Conservation (phyloP, 2,113 vertebrate species). For the Setophaga coronata region DNA sequence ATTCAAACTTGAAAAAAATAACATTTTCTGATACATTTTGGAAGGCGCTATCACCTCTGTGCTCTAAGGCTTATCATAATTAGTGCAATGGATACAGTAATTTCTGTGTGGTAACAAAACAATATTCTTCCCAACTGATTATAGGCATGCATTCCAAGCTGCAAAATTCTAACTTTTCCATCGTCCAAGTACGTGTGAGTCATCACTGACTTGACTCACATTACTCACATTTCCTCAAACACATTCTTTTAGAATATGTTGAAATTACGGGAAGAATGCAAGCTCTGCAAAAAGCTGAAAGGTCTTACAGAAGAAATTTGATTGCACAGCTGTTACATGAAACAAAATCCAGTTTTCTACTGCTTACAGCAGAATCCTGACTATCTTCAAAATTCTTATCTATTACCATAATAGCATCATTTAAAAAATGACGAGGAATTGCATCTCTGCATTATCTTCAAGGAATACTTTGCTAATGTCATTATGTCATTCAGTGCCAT, state of each 20-base stretch:
- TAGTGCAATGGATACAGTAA: neutral
- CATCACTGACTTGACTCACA: conserved; percentile 65
- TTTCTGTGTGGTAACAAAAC: conserved; percentile 25
- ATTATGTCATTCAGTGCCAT: neutral
- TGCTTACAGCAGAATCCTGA: neutral
- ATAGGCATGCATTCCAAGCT: conserved; percentile 43
- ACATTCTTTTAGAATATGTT: conserved; percentile 74
- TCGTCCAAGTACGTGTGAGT: conserved; percentile 71
- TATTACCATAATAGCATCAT: neutral
- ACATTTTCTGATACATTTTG: neutral
- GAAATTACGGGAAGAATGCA: conserved; percentile 76
- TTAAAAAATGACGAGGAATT: neutral
- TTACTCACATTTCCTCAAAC: conserved; percentile 79
- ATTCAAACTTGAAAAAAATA: neutral
- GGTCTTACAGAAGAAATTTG: neutral
- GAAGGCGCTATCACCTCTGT: neutral
- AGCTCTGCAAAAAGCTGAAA: conserved; percentile 57
- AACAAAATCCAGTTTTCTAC: neutral
- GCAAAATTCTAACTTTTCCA: conserved; percentile 60
- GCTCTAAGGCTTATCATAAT: neutral
- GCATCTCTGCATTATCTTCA: neutral
- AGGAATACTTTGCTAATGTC: neutral
- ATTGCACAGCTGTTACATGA: neutral
- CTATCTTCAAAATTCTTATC: neutral
- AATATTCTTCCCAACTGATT: conserved; percentile 37